Base-by-base conservation (phyloP, 2,113 vertebrate genomes). In the Cryptomyrus ogoouensis region DNA sequence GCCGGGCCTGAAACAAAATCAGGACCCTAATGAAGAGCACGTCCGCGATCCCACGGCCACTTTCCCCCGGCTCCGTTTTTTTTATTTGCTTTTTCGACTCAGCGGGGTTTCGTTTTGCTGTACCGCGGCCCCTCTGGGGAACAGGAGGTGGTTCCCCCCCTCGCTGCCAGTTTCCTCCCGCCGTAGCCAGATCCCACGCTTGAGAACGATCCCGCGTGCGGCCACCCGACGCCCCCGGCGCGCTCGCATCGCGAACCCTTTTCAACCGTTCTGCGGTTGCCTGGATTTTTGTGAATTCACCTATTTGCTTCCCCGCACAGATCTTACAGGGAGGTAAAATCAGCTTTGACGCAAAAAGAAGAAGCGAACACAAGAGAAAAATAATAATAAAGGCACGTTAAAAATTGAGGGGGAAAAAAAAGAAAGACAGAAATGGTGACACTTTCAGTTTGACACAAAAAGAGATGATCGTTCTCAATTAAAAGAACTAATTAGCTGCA, bases 31-130 rank as follows among this genome's bases (percentile, higher is more conserved):
- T n/a, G 8, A 80, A 77, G 89, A 53, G 88, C 53, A 88, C 50
- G 89, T 90, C 93, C 86, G 90, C 77, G 90, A 89, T 50, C 85
- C 19, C 50, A 58, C 83, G 49, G 12, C 53, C 4, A n/a, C 5
- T 21, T 35, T 53, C 47, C 66, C 31, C 12, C 42, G 15, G 39
- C 53, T 85, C 53, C 39, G 47, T 27, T 49, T 52, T 89, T 90
- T 90, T 90, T 89, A 15, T 52, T 80, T 52, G 46, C 74, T 89
- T 84, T 50, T 85, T 66, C 56, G 12, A 50, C 39, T 66, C 83
- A 35, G 62, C 1, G 44, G 85, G 87, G 49, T 52, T 91, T 90
- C 70, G 46, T 56, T 91, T 88, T 88, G 62, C 52, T 39, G 85
- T 44, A 66, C 86, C 85, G 84, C 89, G 39, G 87, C 49, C 84